Evolutionary conservation across 1,140 invertebrate genomes (phyloP).

Genomic region (Asobara japonica): DNA sequence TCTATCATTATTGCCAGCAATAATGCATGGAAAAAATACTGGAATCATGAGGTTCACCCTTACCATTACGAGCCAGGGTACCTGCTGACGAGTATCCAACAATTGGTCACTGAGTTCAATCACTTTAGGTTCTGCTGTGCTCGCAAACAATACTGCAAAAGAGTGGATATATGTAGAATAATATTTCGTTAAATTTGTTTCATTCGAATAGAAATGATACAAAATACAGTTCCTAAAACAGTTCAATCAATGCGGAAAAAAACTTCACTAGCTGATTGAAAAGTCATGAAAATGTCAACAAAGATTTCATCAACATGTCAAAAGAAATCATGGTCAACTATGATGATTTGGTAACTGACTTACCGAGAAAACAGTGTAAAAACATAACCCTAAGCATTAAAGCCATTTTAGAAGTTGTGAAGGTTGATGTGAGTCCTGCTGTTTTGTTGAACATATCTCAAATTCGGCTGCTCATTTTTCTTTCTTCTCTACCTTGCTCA

Average conservation of each 20-base stretch:
- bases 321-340: neutral
- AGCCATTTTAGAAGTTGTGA: neutral
- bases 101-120: slow-evolving; percentile 69
- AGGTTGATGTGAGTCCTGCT: neutral
- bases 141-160: slow-evolving; percentile 54
- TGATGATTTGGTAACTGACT: neutral
- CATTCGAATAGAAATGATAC: neutral
- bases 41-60: neutral
- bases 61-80: slow-evolving; percentile 77
- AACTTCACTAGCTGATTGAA: too few relatives aligned
- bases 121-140: slow-evolving; percentile 54
- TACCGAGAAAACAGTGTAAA: slow-evolving; percentile 16
- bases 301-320: neutral
- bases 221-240: neutral
- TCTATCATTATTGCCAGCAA: neutral
- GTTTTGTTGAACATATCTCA: too few relatives aligned
- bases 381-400: neutral
- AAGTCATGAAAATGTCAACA: too few relatives aligned
- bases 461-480: too few relatives aligned
- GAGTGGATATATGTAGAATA: neutral
- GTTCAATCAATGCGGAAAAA: neutral
- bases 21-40: neutral
- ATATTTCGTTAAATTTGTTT: neutral
- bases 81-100: slow-evolving; percentile 74
- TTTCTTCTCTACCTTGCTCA: too few relatives aligned